Base-by-base conservation (phyloP, 2,797 vertebrate species). In the Ptychadena robeensis region DNA sequence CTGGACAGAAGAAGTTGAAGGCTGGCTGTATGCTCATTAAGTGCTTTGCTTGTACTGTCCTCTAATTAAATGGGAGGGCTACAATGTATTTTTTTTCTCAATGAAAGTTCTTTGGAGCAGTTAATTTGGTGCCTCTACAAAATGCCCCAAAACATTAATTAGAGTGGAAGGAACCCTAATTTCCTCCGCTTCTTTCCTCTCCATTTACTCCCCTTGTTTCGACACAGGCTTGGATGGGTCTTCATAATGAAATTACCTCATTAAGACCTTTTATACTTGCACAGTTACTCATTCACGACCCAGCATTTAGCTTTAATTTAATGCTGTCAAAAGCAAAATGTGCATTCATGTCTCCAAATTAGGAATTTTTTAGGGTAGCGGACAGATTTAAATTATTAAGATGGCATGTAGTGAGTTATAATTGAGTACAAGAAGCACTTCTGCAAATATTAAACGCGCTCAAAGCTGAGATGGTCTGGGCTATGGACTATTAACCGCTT, bases 301-400 rank as follows among this genome's bases (percentile, higher is more conserved):
- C 88, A 92, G 93, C 92, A 95, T 95, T 94, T 95, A 95, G 94
- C 92, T 94, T 96, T 95, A 94, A 95, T 95, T 95, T 94, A 94
- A 94, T 93, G 93, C 93, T 93, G 93, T 95, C 91, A 91, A 93
- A 94, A 93, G 89, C 88, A 92, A 93, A 90, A 91, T 92, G 91
- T 92, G 92, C 93, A 93, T 95, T 96, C 94, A 93, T 90, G 86
- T 91, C 91, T 91, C 92, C 93, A 1, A 91, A 94, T 90, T 89
- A 91, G 88, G 88, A 91, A 88, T 93, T 96, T 78, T 78, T 73
- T 92, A 92, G 93, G 31, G 88, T 91, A 92, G 92, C 86, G 92
- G 95, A 93, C 92, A 96, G 96, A 96, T 98, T 96, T 97, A 98
- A 98, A 97, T 99, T 97, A 98, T 96, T 96, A 96, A 95, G 93